Evolutionary conservation across 2,113 vertebrate genomes (phyloP), one percentile per base, ranked within the genome.

Genomic region (Colaptes auratus): DNA sequence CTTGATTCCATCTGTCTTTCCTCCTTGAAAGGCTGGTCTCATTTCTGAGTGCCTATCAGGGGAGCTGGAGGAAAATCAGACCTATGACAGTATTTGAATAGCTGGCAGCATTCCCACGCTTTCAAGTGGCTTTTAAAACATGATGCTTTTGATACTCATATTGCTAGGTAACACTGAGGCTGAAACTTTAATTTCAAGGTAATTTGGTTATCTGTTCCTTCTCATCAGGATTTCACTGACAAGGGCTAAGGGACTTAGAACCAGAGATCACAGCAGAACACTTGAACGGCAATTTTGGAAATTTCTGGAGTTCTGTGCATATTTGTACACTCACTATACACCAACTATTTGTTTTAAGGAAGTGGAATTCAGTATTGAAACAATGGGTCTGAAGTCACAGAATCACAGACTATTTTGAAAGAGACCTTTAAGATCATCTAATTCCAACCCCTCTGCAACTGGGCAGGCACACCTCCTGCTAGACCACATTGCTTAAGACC

Each of bases 151-250:
- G 1, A 48, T 66, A 56, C 46, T 71, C 4, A 3, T 82, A 90
- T 86, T 90, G 52, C 80, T 90, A 75, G 86, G 90, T 88, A 94
- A 90, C 69, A 88, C 70, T 35, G 73, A 88, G 76, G 65, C 61
- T 83, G 86, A 89, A 90, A 86, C 63, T 86, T 87, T 70, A 84
- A 81, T 86, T 92, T 93, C 65, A 69, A 75, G 69, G 44, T 86
- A 89, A 88, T 90, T 85, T 80, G 82, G 52, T 88, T 86, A 83
- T 72, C 56, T 93, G 69, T 75, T 94, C 53, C 25, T 90, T 39
- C 31, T 33, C 61, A 78, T 88, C 80, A 91, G 65, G 66, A 69
- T 93, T 90, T 91, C 70, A 79, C 53, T 88, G 67, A 67, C 31
- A 44, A 82, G 35, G 72, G 20, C 53, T 86, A 78, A 64, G 69